A percentile compares a stretch with the other conserved stretches of the same genome.
phyloP scores from a whole-genome alignment of 2,113 vertebrate species.

The Pontoporia blainvillei region DNA sequence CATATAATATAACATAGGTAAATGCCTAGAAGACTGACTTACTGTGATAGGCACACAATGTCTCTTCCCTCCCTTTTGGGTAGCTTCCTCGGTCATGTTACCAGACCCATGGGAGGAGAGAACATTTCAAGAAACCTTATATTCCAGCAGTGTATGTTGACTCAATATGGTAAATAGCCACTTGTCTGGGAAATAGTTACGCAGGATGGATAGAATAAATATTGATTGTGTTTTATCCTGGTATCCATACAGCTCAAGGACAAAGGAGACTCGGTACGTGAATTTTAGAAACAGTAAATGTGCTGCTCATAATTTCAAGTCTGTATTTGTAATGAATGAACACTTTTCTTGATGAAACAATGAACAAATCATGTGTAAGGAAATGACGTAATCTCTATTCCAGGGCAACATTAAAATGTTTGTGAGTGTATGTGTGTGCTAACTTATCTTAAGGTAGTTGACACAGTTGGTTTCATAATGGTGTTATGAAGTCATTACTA shows the following conservation, averaged over 20 bases:
- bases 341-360: background rate
- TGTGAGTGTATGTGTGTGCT: background rate
- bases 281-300: slow-evolving; percentile 41
- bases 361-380: slow-evolving; percentile 2
- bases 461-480: background rate
- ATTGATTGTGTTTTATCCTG: slow-evolving; percentile 59
- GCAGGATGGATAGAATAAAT: slow-evolving; percentile 56
- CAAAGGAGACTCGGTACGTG: background rate
- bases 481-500: background rate
- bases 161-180: slow-evolving; percentile 50
- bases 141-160: slow-evolving; percentile 39
- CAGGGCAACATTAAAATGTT: background rate
- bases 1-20: background rate
- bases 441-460: background rate
- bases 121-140: slow-evolving; percentile 19
- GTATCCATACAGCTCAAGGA: slow-evolving; percentile 53
- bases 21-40: background rate
- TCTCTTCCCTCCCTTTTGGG: background rate
- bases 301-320: slow-evolving; percentile 18
- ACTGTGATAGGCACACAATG: background rate
- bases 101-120: background rate
- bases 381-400: slow-evolving; percentile 23
- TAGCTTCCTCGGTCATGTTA: background rate
- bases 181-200: slow-evolving; percentile 65
- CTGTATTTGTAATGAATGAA: slow-evolving; percentile 15